Evolutionary conservation across 2,113 vertebrate species (phyloP).

Genomic region (Pantherophis guttatus): DNA sequence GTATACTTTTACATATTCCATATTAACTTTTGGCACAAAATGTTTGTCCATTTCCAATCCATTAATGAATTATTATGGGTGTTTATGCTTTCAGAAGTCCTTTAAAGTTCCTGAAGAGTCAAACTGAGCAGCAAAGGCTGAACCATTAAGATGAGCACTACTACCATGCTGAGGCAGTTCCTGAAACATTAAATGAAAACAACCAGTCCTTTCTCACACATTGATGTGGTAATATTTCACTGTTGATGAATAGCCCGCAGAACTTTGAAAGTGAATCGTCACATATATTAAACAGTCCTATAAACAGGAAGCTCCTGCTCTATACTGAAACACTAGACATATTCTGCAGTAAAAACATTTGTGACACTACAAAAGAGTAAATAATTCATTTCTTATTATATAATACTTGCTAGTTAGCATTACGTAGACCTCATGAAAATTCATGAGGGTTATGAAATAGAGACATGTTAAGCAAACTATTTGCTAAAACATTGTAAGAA

Average conservation of each 20-base stretch:
- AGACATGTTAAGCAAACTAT: background rate
- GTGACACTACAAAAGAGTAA: background rate
- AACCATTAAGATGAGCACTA: constrained; percentile 17
- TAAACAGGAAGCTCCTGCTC: constrained; percentile 26
- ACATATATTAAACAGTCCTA: accelerated
- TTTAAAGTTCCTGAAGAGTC: constrained; percentile 29
- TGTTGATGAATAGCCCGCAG: background rate
- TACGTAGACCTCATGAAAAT: background rate
- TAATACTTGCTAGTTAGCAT: background rate
- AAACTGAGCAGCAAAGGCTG: background rate
- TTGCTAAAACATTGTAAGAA: background rate
- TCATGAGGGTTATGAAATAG: background rate
- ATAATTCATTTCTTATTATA: background rate
- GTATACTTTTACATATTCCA: constrained; percentile 47
- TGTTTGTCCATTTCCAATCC: constrained; percentile 30
- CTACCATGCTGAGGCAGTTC: background rate
- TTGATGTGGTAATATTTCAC: background rate
- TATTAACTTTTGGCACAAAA: constrained; percentile 46
- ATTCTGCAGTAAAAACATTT: constrained; percentile 6
- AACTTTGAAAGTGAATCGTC: constrained; percentile 6
- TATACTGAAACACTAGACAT: background rate
- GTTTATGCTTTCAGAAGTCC: constrained; percentile 3
- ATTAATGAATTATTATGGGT: constrained; percentile 20
- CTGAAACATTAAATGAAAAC: constrained; percentile 14
- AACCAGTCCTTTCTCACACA: background rate